Conservation (phyloP, 2,888 invertebrate genomes). For the Homarus gammarus region DNA sequence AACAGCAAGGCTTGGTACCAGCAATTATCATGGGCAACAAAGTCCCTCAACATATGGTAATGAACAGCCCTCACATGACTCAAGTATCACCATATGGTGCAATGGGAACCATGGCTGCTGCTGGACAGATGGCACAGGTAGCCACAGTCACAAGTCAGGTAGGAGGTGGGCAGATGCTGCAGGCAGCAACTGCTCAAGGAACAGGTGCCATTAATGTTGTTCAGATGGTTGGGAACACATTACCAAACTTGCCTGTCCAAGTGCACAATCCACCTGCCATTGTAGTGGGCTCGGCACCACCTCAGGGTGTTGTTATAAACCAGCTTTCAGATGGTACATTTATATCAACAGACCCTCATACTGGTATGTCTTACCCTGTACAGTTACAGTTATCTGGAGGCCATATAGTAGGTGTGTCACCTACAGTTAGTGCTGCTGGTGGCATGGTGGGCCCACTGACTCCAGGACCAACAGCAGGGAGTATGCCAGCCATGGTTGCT, state of each 20-base stretch:
- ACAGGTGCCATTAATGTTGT: conserved; percentile 75
- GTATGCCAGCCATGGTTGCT: conserved; percentile 72
- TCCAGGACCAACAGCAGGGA: conserved; percentile 61
- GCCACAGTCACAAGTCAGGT: conserved; percentile 67
- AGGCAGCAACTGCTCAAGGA: conserved; percentile 66
- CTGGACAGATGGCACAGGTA: conserved; percentile 70
- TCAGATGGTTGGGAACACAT: conserved; percentile 74
- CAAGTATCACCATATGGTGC: conserved; percentile 72
- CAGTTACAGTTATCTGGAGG: conserved; percentile 74
- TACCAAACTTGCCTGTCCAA: conserved; percentile 71
- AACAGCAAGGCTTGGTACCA: conserved; percentile 64
- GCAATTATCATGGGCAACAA: conserved; percentile 74
- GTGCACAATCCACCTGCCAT: conserved; percentile 73
- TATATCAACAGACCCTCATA: conserved; percentile 74
- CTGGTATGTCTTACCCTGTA: conserved; percentile 74
- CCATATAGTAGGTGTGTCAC: conserved; percentile 74
- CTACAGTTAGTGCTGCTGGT: conserved; percentile 59
- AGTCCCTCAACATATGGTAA: conserved; percentile 74
- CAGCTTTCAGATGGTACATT: conserved; percentile 74
- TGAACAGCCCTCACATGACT: conserved; percentile 73
- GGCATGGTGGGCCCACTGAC: conserved; percentile 53
- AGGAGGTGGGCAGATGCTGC: conserved; percentile 73
- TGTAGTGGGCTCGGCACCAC: conserved; percentile 69
- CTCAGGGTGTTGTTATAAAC: conserved; percentile 74
- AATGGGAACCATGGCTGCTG: conserved; percentile 62